Base-by-base conservation (phyloP, 2,113 vertebrate genomes). In the Alligator mississippiensis region DNA sequence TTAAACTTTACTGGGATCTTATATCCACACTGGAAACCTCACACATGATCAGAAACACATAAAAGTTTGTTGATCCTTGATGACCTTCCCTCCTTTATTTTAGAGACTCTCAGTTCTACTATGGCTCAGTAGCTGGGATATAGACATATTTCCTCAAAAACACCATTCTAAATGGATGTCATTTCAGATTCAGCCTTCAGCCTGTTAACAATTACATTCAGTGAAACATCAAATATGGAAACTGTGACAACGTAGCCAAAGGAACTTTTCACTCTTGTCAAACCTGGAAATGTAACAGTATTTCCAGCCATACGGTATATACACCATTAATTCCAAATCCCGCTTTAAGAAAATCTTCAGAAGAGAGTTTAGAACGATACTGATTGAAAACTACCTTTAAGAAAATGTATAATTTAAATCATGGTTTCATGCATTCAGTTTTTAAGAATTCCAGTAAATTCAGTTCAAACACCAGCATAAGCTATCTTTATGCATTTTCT, bases 21-120 rank as follows among this genome's bases (percentile, higher is more conserved):
- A 19, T 76, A 63, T 2, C 78, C 76, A 75, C 47, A 60, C 12
- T 80, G 12, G 89, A 25, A 84, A 61, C 0, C 0, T 0, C 13
- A 3, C 12, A 64, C 0, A 0, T 18, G 14, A 88, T 55, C 28
- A 89, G 74, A 83, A 94, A 81, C 13, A 54, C 0, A 0, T 22
- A 80, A 89, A 5, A 30, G 14, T 30, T 15, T n/a, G 87, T 19
- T 11, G 70, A 11, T 80, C n/a, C 28, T 82, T 72, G 64, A 19
- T 10, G 24, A 25, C 28, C n/a, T 88, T 64, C 11, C 6, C 63
- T 54, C 6, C 25, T 59, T 68, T 30, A 72, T 30, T 79, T 77
- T 6, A 70, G 34, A 70, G 9, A 59, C 75, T 91, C 81, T 75
- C 27, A 62, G 5, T 7, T 88, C 60, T 68, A 61, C n/a, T 70